Evolutionary conservation across 1,140 invertebrate species (phyloP).

Genomic region (Aplysia californica): DNA sequence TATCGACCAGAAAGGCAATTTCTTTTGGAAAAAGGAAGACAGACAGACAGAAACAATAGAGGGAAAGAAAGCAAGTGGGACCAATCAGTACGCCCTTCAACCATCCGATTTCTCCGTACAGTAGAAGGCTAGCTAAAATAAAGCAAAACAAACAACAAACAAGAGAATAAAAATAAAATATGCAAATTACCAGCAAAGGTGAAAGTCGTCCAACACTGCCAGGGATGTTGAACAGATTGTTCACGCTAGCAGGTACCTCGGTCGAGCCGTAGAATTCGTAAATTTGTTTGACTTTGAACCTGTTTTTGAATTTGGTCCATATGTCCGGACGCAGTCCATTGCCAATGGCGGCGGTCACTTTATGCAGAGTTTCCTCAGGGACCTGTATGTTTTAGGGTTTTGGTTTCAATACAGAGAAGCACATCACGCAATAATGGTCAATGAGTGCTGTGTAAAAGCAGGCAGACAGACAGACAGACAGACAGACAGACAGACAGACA

Average conservation of each 20-base stretch:
- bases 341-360: slow-evolving; percentile 39
- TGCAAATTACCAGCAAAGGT: slow-evolving; percentile 42
- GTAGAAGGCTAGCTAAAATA: too few species aligned
- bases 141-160: not conserved
- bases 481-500: slow-evolving; percentile 1
- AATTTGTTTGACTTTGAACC: slow-evolving; percentile 45
- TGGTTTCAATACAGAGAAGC: too few species aligned
- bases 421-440: too few species aligned
- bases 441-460: too few species aligned
- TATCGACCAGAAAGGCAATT: too few species aligned
- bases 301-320: slow-evolving; percentile 44
- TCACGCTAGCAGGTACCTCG: slow-evolving; percentile 37
- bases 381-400: too few species aligned
- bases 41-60: too few species aligned
- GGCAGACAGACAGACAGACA: slow-evolving; percentile 1
- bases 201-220: slow-evolving; percentile 46
- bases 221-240: slow-evolving; percentile 37
- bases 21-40: too few species aligned
- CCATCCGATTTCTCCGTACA: too few species aligned
- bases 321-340: slow-evolving; percentile 52
- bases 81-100: too few species aligned
- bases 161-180: not conserved
- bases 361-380: slow-evolving; percentile 34
- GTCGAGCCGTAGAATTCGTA: slow-evolving; percentile 51
- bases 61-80: too few species aligned